Evolutionary conservation across 1,140 invertebrate species (phyloP).

Genomic region (Drosophila nannoptera): DNA sequence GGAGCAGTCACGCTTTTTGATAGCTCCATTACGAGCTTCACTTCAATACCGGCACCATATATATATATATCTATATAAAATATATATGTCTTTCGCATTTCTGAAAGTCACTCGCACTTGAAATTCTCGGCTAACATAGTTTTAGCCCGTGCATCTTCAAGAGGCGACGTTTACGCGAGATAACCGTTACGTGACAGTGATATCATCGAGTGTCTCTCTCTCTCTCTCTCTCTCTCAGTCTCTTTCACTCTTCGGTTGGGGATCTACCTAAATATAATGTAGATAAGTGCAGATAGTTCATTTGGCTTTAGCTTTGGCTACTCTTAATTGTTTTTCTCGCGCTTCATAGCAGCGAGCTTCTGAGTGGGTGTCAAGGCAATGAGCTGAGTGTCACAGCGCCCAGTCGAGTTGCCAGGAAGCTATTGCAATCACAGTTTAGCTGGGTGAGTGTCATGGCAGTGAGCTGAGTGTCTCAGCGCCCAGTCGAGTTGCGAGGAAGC

Average conservation of each 20-base stretch:
- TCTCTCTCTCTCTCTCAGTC: too few species aligned
- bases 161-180: background rate
- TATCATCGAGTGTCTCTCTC: slow-evolving; percentile 2
- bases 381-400: background rate
- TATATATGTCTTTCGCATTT: slow-evolving; percentile 2
- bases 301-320: too few species aligned
- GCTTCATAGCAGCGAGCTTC: background rate
- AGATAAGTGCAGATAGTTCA: too few species aligned
- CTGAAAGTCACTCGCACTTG: slow-evolving; percentile 21
- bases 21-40: slow-evolving; percentile 14
- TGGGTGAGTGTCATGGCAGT: background rate
- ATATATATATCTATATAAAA: too few species aligned
- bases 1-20: slow-evolving; percentile 20
- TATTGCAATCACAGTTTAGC: slow-evolving; percentile 1
- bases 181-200: slow-evolving; percentile 14
- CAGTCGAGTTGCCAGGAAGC: background rate
- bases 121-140: slow-evolving; percentile 8
- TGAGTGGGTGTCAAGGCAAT: background rate
- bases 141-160: background rate
- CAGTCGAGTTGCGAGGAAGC: background rate
- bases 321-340: background rate
- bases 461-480: background rate
- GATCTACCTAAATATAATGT: too few species aligned
- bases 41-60: slow-evolving; percentile 12
- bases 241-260: too few species aligned